Evolutionary conservation across 2,797 vertebrate species (phyloP), one percentile per base, ranked within the genome.

Genomic region (Rhinogobio ventralis): DNA sequence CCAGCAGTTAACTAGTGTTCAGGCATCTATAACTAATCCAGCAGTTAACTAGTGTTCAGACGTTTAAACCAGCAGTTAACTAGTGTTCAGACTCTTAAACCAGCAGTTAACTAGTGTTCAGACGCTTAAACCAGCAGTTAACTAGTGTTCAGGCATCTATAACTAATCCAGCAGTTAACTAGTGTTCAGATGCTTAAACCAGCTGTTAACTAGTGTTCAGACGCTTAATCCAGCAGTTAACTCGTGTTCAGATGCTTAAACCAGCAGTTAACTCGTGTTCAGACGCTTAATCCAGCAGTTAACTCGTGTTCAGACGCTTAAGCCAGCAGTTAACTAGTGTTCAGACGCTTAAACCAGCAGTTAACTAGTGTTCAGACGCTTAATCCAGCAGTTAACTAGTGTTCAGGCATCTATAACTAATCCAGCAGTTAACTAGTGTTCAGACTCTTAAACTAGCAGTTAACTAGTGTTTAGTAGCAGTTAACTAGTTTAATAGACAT

Each of bases 41-140:
- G 1, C 2, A 3, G 19, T 57, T n/a, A 57, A 57, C 23, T 57
- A n/a, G n/a, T n/a, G n/a, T n/a, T n/a, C n/a, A n/a, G n/a, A n/a
- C n/a, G 10, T n/a, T 60, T 60, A 62, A 25, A 10, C 23, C 53
- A 0, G 7, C 7, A 55, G 53, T 57, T 57, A 4, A 23, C 53
- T 55, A 23, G 8, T 55, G 20, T 55, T 55, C 53, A 57, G 23
- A 10, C 0, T 0, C 8, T n/a, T 57, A 23, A 57, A 57, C 19
- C 20, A 1, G 9, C 7, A n/a, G 53, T n/a, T 57, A 10, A 23
- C 20, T 57, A 57, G 53, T 2, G 8, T n/a, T 57, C 20, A 57
- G 8, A 4, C 0, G 1, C 1, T n/a, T 57, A 4, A 23, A n/a
- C 8, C 53, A 1, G 53, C 53, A 10, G 53, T 5, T 55, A 4